Percentiles rank a stretch among this genome's conserved stretches.
Evolutionary conservation across 1,140 invertebrate genomes (phyloP).

Genomic region (Calosoma granatense): DNA sequence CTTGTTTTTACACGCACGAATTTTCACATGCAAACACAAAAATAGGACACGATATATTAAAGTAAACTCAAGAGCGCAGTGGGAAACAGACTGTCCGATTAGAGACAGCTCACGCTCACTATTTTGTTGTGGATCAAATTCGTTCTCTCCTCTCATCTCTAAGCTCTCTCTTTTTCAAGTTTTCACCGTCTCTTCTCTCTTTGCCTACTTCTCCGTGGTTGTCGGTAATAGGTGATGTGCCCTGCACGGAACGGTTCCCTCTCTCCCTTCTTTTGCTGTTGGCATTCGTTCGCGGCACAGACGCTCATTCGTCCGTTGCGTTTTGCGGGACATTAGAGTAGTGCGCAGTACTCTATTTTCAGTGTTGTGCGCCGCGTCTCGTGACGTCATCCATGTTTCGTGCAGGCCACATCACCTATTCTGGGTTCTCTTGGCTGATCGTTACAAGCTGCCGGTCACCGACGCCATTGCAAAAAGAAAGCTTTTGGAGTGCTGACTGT

Average conservation of each 20-base stretch:
- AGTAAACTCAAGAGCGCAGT: conserved; percentile 25
- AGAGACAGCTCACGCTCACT: conserved; percentile 32
- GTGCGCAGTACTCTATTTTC: conserved; percentile 12
- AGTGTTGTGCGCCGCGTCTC: conserved; percentile 14
- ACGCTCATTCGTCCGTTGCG: conserved; percentile 21
- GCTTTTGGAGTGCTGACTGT: conserved; percentile 5
- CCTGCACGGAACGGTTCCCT: conserved; percentile 22
- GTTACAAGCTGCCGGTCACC: conserved; percentile 5
- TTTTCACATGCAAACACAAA: conserved; percentile 9
- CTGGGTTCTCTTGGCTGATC: background rate
- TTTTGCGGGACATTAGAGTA: background rate
- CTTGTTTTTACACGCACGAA: conserved; percentile 1
- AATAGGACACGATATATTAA: conserved; percentile 12
- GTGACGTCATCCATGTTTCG: conserved; percentile 1
- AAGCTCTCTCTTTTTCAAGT: conserved; percentile 34
- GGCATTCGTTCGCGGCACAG: conserved; percentile 23
- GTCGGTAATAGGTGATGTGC: conserved; percentile 17
- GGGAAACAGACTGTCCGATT: conserved; percentile 34
- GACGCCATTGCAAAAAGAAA: conserved; percentile 8
- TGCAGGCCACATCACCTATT: conserved; percentile 1
- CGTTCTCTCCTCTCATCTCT: conserved; percentile 34
- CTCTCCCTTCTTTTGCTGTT: conserved; percentile 18
- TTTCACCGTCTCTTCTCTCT: conserved; percentile 36
- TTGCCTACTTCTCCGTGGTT: conserved; percentile 27
- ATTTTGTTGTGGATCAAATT: conserved; percentile 38